Conservation (phyloP, 1,140 invertebrate species). For the Venturia canescens region DNA sequence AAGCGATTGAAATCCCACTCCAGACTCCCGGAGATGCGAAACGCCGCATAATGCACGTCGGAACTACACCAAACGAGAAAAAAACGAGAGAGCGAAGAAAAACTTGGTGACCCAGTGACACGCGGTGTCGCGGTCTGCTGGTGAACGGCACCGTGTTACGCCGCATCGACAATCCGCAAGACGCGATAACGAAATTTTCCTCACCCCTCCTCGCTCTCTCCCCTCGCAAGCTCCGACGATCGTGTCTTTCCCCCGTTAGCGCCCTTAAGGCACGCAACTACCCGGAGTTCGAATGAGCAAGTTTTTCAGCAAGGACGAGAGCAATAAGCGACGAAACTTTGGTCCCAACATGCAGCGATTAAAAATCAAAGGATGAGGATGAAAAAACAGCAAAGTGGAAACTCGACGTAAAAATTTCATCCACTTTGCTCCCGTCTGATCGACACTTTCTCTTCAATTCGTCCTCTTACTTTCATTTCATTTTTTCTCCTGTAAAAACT, state of each 20-base stretch:
- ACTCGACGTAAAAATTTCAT: no score
- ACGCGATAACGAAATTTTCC: constrained; percentile 45
- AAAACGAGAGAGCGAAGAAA: constrained; percentile 9
- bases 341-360: no score
- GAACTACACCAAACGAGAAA: constrained; percentile 1
- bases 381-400: no score
- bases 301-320: neutral
- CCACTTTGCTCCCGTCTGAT: no score
- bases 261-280: neutral
- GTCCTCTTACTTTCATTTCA: no score
- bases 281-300: neutral
- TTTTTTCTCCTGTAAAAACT: no score
- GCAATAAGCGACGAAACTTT: neutral
- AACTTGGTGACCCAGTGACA: constrained; percentile 46
- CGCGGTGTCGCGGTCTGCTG: constrained; percentile 19
- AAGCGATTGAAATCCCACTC: neutral
- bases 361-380: no score
- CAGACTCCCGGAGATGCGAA: neutral
- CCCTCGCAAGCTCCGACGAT: neutral
- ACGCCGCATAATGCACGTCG: constrained; percentile 35
- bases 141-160: constrained; percentile 43
- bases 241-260: neutral
- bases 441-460: no score
- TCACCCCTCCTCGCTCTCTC: neutral
- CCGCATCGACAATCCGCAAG: constrained; percentile 46